Evolutionary conservation across 2,888 invertebrate genomes (phyloP), one percentile per base, ranked within the genome.

Genomic region (Nudaria mundana): DNA sequence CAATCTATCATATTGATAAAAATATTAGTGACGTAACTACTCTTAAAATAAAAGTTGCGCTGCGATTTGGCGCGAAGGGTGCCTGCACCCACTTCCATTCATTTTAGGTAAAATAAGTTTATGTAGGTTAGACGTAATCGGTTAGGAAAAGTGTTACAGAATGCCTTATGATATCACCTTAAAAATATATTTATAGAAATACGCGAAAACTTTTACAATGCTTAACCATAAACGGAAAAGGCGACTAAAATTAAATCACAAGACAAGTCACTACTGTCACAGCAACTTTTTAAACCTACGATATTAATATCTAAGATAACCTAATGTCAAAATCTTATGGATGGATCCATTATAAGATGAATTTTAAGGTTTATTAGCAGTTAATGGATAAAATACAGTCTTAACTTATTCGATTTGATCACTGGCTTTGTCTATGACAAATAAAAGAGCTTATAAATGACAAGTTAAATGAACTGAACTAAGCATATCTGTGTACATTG

Each of bases 331-430:
- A 64, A 67, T 59, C 48, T 63, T 61, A 67, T 82, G 85, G 84
- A 83, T 82, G 82, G 84, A 83, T 76, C 76, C 70, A 76, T 80
- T 81, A 74, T 73, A 65, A 53, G 50, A 60, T 62, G 59, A 65
- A 59, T 32, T 30, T 36, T 26, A 68, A 67, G 55, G 58, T 56
- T 65, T 71, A 65, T 40, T 55, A 76, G 69, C 71, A 71, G 69
- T 70, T 70, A 66, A 66, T 70, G 63, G 71, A 73, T 74, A 72
- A 69, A 61, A 65, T 55, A 56, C 76, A 71, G 71, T 76, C 75
- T 79, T 67, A 62, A 71, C 63, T 56, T 55, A 67, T 71, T 73
- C 64, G 63, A 70, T 71, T 77, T 73, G 73, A 77, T 82, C 80
- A 80, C 77, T 82, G 81, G 78, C 69, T 73, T 53, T 41, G 48